Conservation (phyloP, 2,888 invertebrate species). For the Entomobrya multifasciata region DNA sequence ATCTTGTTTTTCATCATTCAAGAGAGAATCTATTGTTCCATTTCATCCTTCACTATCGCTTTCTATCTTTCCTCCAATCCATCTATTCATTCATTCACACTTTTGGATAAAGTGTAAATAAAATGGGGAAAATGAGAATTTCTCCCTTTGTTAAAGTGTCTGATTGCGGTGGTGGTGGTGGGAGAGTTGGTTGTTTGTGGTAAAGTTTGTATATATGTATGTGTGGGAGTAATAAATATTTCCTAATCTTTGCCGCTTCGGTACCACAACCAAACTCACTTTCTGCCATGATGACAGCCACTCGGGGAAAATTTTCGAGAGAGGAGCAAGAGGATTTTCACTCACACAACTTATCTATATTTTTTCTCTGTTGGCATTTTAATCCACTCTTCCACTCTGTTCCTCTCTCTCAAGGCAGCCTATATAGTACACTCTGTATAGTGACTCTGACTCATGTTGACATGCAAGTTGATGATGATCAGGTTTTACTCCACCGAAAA, state of each 20-base stretch:
- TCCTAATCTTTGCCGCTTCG: constrained; percentile 8
- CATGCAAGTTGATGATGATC: no score
- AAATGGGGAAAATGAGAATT: constrained; percentile 18
- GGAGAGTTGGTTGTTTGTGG: neutral
- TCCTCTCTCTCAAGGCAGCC: neutral
- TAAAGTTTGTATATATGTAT: neutral
- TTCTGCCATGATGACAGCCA: constrained; percentile 25
- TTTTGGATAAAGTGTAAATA: neutral
- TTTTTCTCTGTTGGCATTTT: constrained; percentile 20
- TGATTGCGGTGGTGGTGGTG: neutral
- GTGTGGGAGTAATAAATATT: constrained; percentile 34
- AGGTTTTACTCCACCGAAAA: no score
- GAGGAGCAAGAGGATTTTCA: no score
- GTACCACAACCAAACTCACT: neutral
- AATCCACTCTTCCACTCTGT: constrained; percentile 1
- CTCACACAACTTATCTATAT: neutral
- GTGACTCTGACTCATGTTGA: neutral
- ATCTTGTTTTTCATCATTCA: neutral
- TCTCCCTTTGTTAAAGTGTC: constrained; percentile 1
- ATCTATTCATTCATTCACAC: neutral
- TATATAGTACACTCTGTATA: neutral
- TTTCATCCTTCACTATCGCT: neutral
- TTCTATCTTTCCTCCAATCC: neutral
- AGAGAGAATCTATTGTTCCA: no score
- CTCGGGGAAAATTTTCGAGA: constrained; percentile 25